Evolutionary conservation across 2,797 vertebrate species (phyloP).

Genomic region (Oreochromis mossambicus): DNA sequence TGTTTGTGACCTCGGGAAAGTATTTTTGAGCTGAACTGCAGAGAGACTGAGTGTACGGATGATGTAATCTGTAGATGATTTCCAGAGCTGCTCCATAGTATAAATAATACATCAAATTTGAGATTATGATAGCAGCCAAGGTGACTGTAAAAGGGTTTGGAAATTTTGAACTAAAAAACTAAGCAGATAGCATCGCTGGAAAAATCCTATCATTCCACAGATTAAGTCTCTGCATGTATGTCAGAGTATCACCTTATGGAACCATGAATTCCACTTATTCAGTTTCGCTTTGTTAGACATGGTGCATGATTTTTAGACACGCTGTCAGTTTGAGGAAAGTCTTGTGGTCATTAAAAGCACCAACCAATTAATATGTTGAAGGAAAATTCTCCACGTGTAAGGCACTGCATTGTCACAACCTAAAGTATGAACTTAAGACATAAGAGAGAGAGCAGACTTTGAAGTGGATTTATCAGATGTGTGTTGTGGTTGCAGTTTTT

Average conservation of each 20-base stretch:
- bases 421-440: neutral
- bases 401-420: neutral
- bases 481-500: neutral
- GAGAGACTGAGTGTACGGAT: neutral
- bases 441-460: neutral
- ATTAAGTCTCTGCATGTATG: neutral
- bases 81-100: neutral
- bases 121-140: neutral
- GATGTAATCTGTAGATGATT: neutral
- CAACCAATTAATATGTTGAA: neutral
- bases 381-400: neutral
- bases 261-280: neutral
- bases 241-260: neutral
- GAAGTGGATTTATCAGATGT: neutral
- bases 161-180: neutral
- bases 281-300: neutral
- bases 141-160: neutral
- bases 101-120: neutral
- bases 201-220: neutral
- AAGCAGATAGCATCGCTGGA: neutral
- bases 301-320: neutral
- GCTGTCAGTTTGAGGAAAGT: neutral
- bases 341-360: neutral
- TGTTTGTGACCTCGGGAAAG: neutral
- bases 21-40: constrained; percentile 1